phyloP scores from a whole-genome alignment of 2,888 invertebrate genomes.

The Thelaira solivaga region DNA sequence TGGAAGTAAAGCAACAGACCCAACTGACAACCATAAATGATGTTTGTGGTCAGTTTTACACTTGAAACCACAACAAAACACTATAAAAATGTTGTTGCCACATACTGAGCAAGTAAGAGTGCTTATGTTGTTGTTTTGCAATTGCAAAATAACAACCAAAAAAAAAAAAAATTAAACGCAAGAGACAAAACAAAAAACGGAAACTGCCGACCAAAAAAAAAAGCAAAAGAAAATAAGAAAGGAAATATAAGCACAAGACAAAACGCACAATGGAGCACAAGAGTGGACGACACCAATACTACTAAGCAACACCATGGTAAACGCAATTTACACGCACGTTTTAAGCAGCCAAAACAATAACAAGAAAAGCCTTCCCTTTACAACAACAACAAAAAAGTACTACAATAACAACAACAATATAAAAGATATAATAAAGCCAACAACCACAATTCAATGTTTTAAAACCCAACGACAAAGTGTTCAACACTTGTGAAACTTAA shows the following conservation, averaged over 20 bases:
- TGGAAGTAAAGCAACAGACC: slow-evolving; percentile 42
- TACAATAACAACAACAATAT: background rate
- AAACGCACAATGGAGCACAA: slow-evolving; percentile 48
- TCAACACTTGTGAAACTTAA: slow-evolving; percentile 66
- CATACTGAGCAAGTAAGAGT: slow-evolving; percentile 33
- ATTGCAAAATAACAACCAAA: background rate
- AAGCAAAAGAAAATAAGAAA: background rate
- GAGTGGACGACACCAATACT: slow-evolving; percentile 42
- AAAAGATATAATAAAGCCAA: background rate
- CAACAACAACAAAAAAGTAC: slow-evolving; percentile 38
- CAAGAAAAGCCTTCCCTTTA: background rate
- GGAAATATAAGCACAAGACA: background rate
- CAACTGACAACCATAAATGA: slow-evolving; percentile 70
- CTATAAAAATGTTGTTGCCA: slow-evolving; percentile 50
- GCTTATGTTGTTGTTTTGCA: slow-evolving; percentile 8
- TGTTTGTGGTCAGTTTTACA: slow-evolving; percentile 75
- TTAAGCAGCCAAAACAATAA: slow-evolving; percentile 61
- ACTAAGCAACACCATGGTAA: slow-evolving; percentile 53
- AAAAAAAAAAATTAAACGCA: background rate
- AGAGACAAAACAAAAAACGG: slow-evolving; percentile 12
- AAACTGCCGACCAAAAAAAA: background rate
- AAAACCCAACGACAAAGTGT: slow-evolving; percentile 22
- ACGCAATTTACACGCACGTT: slow-evolving; percentile 72
- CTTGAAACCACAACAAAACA: slow-evolving; percentile 55
- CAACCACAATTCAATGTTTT: background rate